Evolutionary conservation across 2,113 vertebrate species (phyloP), one percentile per base, ranked within the genome.

Genomic region (Grus americana): DNA sequence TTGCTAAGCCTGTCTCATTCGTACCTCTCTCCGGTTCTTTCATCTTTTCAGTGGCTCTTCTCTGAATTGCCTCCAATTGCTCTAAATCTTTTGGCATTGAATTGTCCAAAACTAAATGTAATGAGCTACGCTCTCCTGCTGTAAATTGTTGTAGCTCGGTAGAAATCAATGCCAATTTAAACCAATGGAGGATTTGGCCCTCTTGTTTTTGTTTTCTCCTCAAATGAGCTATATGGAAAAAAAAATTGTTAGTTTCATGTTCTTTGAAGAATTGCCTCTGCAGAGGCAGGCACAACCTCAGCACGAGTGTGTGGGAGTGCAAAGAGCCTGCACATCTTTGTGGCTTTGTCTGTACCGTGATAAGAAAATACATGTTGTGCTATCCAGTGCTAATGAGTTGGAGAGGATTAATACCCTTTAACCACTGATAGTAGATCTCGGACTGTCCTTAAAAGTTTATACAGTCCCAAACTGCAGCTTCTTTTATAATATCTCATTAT

Each of bases 111-210:
- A 79, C 61, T 47, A 85, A 92, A 81, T 4, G 1, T 57, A 90
- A 58, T 58, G 58, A 88, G n/a, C 40, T 86, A 22, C 75, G 66
- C 22, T 87, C 8, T 96, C 24, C 72, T 87, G 30, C 54, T 86
- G 44, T 68, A 91, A 86, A 63, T 86, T 73, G 55, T 74, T 88
- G 47, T 47, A 84, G 50, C 61, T 34, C 72, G 13, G 12, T 62
- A 96, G 72, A 97, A 90, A 86, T 92, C 79, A 83, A 79, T 91
- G 83, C 34, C 68, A 63, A 27, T 92, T 88, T 83, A 92, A 94
- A 86, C n/a, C 50, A 95, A 63, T 22, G 83, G 84, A 89, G 21
- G 20, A 55, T 84, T 61, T 92, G 65, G 16, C 57, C 36, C 34
- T 68, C 26, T 90, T 79, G 20, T 7, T 76, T 92, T 86, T 40